These are phyloP conservation scores for Brachystomella parvula DNA, from an alignment of 1,140 invertebrate genomes.

Conservation along the genomic window DNA sequence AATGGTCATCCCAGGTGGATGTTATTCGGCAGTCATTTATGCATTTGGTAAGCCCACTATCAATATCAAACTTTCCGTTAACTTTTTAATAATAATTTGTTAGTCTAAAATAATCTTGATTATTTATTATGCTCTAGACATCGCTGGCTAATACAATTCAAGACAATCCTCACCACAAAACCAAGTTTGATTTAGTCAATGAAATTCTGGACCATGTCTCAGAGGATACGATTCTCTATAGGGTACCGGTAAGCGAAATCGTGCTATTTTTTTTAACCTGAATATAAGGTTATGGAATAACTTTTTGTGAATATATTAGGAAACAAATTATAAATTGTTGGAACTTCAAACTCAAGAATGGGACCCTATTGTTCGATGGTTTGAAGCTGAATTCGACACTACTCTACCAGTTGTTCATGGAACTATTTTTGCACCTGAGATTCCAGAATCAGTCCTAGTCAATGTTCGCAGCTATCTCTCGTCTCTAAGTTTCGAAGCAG, in stretches of 20 bases:
- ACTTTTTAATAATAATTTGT: conserved; percentile 13
- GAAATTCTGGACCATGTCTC: conserved; percentile 73
- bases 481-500: conserved; percentile 65
- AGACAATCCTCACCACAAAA: conserved; percentile 80
- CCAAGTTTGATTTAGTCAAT: conserved; percentile 64
- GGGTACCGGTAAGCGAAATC: conserved; percentile 57
- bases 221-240: conserved; percentile 77
- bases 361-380: conserved; percentile 82
- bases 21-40: conserved; percentile 68
- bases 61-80: conserved; percentile 15
- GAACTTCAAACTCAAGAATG: conserved; percentile 70
- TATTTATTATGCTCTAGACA: conserved; percentile 57
- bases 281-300: neutral
- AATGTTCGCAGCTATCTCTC: conserved; percentile 61
- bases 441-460: conserved; percentile 58
- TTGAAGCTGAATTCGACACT: conserved; percentile 67
- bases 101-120: no score
- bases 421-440: conserved; percentile 56
- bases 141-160: conserved; percentile 79
- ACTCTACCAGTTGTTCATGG: conserved; percentile 58
- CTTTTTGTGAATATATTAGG: conserved; percentile 4
- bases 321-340: conserved; percentile 65
- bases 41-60: conserved; percentile 69
- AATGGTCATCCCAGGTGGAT: conserved; percentile 82
- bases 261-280: conserved; percentile 36